Evolutionary conservation across 2,888 invertebrate genomes (phyloP), one percentile per base, ranked within the genome.

Genomic region (Sericinus montela): DNA sequence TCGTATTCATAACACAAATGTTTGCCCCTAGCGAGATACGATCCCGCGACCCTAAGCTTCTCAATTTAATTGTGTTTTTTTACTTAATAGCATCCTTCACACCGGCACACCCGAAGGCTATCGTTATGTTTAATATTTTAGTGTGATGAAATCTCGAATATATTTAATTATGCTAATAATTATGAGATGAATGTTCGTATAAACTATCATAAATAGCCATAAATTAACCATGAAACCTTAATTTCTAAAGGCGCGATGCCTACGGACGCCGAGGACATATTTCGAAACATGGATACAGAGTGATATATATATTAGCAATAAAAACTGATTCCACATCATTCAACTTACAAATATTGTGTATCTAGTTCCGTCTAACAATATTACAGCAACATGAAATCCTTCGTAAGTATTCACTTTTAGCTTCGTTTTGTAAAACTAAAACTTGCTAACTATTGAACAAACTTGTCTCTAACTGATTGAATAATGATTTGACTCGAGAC

Each of bases 381-480:
- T 48, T 43, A 35, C 37, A 30, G 44, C 69, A 57, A 51, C 54
- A 77, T 77, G 77, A 75, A 68, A 54, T 56, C 63, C 57, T 65
- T 72, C 50, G 77, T 77, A 50, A 77, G 77, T 77, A 63, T 38
- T 11, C 28, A 29, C 19, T 19, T n/a, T n/a, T n/a, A n/a, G n/a
- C n/a, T n/a, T n/a, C n/a, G n/a, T n/a, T n/a, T n/a, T n/a, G n/a
- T n/a, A n/a, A n/a, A n/a, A n/a, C n/a, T n/a, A n/a, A n/a, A n/a
- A n/a, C n/a, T n/a, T n/a, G n/a, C n/a, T n/a, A n/a, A n/a, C n/a
- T n/a, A n/a, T n/a, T n/a, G n/a, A n/a, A n/a, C n/a, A n/a, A n/a
- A n/a, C n/a, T n/a, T n/a, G n/a, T n/a, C n/a, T n/a, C n/a, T n/a
- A n/a, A n/a, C n/a, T n/a, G n/a, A n/a, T n/a, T n/a, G n/a, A n/a